phyloP scores from a whole-genome alignment of 2,888 invertebrate genomes.

The Chelonus formosanus region DNA sequence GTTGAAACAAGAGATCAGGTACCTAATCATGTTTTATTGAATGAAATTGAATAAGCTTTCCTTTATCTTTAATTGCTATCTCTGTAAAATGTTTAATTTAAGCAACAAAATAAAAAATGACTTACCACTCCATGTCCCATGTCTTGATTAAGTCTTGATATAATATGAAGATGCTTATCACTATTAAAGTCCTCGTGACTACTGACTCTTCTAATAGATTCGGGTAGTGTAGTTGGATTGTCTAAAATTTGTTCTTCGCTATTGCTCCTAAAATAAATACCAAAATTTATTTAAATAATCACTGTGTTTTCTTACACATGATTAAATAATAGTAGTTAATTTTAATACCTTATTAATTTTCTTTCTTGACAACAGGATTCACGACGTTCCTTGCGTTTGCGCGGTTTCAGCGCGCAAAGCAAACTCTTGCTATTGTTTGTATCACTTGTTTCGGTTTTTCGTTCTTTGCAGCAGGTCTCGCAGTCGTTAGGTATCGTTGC shows the following conservation, averaged over 20 bases:
- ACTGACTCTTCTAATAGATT: constrained; percentile 69
- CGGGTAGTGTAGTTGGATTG: constrained; percentile 49
- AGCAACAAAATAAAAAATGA: constrained; percentile 31
- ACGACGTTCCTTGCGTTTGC: constrained; percentile 72
- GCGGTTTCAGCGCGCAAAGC: constrained; percentile 69
- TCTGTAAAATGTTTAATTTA: no score
- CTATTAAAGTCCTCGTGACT: constrained; percentile 72
- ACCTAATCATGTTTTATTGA: no score
- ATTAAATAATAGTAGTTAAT: no score
- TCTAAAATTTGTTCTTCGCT: constrained; percentile 62
- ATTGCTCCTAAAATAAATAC: constrained; percentile 48
- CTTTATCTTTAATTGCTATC: no score
- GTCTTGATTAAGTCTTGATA: constrained; percentile 57
- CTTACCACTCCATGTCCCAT: constrained; percentile 64
- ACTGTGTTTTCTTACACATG: no score
- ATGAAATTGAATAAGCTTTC: no score
- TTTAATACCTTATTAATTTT: constrained; percentile 58
- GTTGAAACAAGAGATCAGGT: no score
- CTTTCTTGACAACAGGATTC: constrained; percentile 67
- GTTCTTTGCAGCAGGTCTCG: constrained; percentile 54
- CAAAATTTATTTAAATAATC: no score
- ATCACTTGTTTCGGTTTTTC: constrained; percentile 64
- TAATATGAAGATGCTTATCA: constrained; percentile 55
- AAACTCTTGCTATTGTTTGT: constrained; percentile 67
- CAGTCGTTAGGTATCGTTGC: constrained; percentile 56